These are phyloP conservation scores for Leucophenga montana DNA, from an alignment of 2,888 invertebrate genomes.

Conservation along the genomic window DNA sequence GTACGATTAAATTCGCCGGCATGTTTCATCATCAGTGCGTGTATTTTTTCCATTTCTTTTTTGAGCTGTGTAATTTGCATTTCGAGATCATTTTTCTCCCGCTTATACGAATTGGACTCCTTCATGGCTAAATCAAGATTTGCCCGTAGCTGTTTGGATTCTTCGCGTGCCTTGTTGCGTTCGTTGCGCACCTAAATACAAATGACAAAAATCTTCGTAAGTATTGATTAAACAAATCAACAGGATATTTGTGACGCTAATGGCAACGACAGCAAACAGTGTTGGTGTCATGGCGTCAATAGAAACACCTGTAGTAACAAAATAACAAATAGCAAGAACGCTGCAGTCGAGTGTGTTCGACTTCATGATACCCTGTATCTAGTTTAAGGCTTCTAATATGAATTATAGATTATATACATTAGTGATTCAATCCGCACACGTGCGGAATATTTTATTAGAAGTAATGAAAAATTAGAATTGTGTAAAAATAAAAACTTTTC, in stretches of 20 bases:
- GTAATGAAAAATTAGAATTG: no score
- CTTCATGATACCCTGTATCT: no score
- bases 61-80: conserved; percentile 84
- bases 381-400: no score
- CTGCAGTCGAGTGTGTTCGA: no score
- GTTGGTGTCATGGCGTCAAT: no score
- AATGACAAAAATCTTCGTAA: conserved; percentile 9
- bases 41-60: conserved; percentile 87
- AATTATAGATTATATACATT: no score
- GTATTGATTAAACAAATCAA: conserved; percentile 43
- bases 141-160: conserved; percentile 85
- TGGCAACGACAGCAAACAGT: conserved; percentile 1
- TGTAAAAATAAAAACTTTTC: no score
- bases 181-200: conserved; percentile 87
- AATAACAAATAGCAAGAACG: no score
- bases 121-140: conserved; percentile 86
- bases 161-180: conserved; percentile 93
- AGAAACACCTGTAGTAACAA: neutral
- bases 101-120: conserved; percentile 82
- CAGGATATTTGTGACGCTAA: neutral
- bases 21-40: conserved; percentile 79
- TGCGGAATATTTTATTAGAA: no score
- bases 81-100: conserved; percentile 86
- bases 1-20: conserved; percentile 80
- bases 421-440: no score